These are phyloP conservation scores for Polyergus mexicanus DNA, from an alignment of 1,140 invertebrate species.

Conservation along the genomic window DNA sequence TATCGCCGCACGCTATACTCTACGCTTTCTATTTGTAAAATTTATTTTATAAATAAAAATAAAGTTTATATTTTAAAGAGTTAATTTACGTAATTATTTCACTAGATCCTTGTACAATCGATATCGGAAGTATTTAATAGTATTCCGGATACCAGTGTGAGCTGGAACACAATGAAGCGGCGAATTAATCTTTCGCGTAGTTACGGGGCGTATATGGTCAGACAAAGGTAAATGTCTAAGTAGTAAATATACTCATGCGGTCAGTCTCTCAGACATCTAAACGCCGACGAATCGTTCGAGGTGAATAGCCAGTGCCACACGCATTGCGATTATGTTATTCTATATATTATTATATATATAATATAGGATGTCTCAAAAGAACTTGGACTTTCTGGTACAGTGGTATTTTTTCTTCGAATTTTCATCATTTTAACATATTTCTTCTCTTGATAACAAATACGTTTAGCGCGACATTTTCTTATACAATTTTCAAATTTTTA, in stretches of 20 bases:
- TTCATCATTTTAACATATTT: not conserved
- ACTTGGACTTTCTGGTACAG: too few species aligned
- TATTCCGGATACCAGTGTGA: constrained; percentile 14
- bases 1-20: not conserved
- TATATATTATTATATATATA: not conserved
- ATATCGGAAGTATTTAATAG: constrained; percentile 7
- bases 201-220: constrained; percentile 34
- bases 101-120: too few species aligned
- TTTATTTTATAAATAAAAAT: constrained; percentile 5
- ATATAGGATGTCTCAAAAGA: not conserved
- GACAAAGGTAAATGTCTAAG: constrained; percentile 59
- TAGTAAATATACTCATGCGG: constrained; percentile 57
- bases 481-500: not conserved
- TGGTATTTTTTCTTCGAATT: not conserved
- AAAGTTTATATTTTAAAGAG: too few species aligned
- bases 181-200: constrained; percentile 51
- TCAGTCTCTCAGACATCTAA: constrained; percentile 46
- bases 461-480: not conserved
- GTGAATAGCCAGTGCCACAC: constrained; percentile 24
- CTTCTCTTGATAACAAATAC: not conserved
- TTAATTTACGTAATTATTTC: not conserved
- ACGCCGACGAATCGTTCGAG: constrained; percentile 38
- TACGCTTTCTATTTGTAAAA: not conserved
- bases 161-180: constrained; percentile 35
- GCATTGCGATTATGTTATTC: not conserved